Conservation (phyloP, 2,113 vertebrate species). For the Pantherophis guttatus region DNA sequence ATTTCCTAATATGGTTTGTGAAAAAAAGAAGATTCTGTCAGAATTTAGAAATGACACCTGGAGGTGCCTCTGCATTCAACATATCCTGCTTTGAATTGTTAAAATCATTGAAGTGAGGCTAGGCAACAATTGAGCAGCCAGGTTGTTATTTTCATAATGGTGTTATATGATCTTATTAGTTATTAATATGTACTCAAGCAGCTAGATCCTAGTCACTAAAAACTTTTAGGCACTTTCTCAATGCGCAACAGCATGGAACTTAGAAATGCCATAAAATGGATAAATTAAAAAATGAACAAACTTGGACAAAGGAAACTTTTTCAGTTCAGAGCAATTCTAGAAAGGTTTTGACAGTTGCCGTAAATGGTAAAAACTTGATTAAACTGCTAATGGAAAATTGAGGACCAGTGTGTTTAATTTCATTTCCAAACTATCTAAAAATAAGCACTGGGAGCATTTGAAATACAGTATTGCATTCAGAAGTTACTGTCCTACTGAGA, state of each 20-base stretch:
- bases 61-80: neutral
- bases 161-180: neutral
- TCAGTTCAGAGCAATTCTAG: neutral
- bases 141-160: neutral
- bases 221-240: neutral
- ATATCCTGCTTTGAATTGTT: neutral
- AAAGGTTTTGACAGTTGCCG: neutral
- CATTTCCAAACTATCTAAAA: neutral
- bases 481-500: neutral
- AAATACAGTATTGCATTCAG: neutral
- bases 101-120: neutral
- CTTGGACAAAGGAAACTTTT: neutral
- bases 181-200: neutral
- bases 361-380: neutral
- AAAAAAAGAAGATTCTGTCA: neutral
- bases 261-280: neutral
- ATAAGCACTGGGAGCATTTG: neutral
- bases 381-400: neutral
- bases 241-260: neutral
- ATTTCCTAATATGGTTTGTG: neutral
- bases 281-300: neutral
- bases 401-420: neutral
- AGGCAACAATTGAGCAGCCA: neutral
- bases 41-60: neutral
- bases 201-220: neutral